These are phyloP conservation scores for Conistra vaccinii DNA, from an alignment of 2,888 invertebrate species.

Conservation along the genomic window DNA sequence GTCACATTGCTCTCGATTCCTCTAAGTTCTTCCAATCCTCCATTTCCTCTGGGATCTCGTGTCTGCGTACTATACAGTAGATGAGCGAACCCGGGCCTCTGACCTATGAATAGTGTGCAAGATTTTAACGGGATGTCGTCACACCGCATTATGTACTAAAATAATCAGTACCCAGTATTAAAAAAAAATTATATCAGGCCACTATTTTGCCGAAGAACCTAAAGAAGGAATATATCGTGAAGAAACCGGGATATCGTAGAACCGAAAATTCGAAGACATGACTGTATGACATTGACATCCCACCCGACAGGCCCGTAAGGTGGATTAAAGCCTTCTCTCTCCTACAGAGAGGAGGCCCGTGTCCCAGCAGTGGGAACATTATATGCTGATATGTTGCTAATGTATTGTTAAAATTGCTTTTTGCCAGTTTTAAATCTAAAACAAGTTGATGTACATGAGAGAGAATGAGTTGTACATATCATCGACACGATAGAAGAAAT, in stretches of 20 bases:
- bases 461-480: too few species aligned
- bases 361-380: too few species aligned
- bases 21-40: slow-evolving; percentile 16
- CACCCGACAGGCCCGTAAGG: background rate
- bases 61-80: slow-evolving; percentile 33
- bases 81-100: slow-evolving; percentile 23
- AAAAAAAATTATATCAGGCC: too few species aligned
- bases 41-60: slow-evolving; percentile 59
- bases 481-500: background rate
- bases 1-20: slow-evolving; percentile 29
- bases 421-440: too few species aligned
- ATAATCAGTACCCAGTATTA: too few species aligned
- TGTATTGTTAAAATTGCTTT: background rate
- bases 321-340: too few species aligned
- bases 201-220: background rate
- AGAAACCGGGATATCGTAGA: too few species aligned
- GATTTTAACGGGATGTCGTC: slow-evolving; percentile 27
- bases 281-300: background rate
- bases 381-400: too few species aligned
- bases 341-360: too few species aligned
- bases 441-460: too few species aligned
- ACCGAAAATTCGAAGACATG: background rate
- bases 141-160: slow-evolving; percentile 19
- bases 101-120: slow-evolving; percentile 36
- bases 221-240: background rate